These are phyloP conservation scores for Sander vitreus DNA, from an alignment of 2,113 vertebrate genomes.

Conservation along the genomic window DNA sequence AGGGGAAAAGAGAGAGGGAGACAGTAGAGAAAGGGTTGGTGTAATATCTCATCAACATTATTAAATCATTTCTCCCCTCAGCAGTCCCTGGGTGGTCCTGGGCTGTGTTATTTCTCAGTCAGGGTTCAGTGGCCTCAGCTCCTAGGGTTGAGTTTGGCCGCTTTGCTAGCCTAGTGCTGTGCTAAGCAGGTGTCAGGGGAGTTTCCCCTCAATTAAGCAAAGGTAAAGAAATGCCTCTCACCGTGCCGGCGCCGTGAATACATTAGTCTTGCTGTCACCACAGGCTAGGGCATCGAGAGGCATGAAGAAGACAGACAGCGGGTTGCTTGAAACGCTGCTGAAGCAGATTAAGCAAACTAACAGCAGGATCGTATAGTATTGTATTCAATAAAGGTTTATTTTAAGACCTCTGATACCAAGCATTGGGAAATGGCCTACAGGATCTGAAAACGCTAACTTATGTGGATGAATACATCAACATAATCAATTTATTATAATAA, in stretches of 20 bases:
- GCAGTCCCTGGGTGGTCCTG: constrained; percentile 74
- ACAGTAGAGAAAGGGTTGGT: constrained; percentile 49
- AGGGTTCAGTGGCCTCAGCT: constrained; percentile 76
- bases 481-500: constrained; percentile 42
- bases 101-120: constrained; percentile 73
- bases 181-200: constrained; percentile 82
- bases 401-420: background rate
- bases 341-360: constrained; percentile 44
- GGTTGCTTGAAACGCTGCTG: constrained; percentile 27
- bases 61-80: constrained; percentile 76
- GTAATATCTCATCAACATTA: constrained; percentile 79
- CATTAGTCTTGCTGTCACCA: constrained; percentile 80
- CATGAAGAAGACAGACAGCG: constrained; percentile 66
- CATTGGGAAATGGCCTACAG: constrained; percentile 6
- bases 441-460: constrained; percentile 22
- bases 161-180: constrained; percentile 58
- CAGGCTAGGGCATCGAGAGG: constrained; percentile 48
- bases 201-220: constrained; percentile 87
- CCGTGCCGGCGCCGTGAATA: constrained; percentile 74
- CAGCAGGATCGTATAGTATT: background rate
- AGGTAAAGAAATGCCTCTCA: constrained; percentile 82
- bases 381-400: constrained; percentile 24
- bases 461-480: constrained; percentile 29
- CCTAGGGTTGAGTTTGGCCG: constrained; percentile 63
- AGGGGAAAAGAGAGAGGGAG: background rate